Conservation (phyloP, 2,797 vertebrate species). For the Stomatorhinus walkeri region DNA sequence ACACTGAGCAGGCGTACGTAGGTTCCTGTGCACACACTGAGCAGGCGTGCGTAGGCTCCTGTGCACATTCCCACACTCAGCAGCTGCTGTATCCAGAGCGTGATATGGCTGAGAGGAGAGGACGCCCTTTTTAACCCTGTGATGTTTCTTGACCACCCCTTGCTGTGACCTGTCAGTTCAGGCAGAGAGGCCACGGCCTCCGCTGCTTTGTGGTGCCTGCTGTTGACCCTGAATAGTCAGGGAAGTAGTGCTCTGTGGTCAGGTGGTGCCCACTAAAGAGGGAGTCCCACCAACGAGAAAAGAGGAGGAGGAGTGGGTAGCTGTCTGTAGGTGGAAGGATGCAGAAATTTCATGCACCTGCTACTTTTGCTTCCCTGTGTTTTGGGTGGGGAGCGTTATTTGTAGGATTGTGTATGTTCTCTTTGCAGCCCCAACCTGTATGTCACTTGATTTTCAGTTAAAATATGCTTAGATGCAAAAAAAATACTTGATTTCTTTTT, state of each 20-base stretch:
- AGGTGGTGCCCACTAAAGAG: neutral
- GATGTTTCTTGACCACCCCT: neutral
- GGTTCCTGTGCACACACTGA: neutral
- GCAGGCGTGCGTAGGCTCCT: neutral
- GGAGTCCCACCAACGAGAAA: neutral
- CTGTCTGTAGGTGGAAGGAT: neutral
- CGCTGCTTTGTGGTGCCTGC: neutral
- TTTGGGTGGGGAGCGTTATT: neutral
- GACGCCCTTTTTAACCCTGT: neutral
- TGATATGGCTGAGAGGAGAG: neutral
- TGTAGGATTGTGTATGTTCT: neutral
- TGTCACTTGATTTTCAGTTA: neutral
- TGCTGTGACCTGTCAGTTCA: neutral
- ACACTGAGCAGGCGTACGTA: neutral
- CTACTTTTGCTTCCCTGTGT: neutral
- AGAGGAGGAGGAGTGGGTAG: neutral
- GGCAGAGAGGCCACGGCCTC: neutral
- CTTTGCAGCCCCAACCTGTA: neutral
- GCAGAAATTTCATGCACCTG: neutral
- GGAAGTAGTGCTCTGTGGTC: neutral
- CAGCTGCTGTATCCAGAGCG: neutral
- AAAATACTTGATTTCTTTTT: neutral
- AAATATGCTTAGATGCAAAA: neutral
- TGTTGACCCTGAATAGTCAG: neutral
- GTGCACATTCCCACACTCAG: neutral